These are phyloP conservation scores for Trachurus trachurus DNA, from an alignment of 2,797 vertebrate genomes.

Conservation along the genomic window DNA sequence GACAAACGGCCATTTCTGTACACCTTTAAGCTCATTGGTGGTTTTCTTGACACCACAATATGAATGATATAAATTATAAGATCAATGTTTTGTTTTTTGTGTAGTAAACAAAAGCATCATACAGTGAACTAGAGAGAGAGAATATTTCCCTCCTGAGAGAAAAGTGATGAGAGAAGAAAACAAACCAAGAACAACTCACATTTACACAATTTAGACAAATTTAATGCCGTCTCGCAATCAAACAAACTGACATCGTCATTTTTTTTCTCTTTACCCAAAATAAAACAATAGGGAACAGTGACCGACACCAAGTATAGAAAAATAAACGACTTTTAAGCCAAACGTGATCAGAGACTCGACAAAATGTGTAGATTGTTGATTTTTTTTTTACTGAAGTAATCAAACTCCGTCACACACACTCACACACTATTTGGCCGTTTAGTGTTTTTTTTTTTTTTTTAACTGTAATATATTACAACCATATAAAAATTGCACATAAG, in stretches of 20 bases:
- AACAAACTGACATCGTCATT: slow-evolving; percentile 37
- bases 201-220: slow-evolving; percentile 38
- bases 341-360: slow-evolving; percentile 34
- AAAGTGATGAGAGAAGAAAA: no score
- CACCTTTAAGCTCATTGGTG: no score
- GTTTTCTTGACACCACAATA: no score
- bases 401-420: slow-evolving; percentile 5
- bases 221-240: slow-evolving; percentile 61
- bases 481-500: slow-evolving; percentile 58
- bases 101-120: no score
- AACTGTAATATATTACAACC: slow-evolving; percentile 43
- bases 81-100: no score
- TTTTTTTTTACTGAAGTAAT: slow-evolving; percentile 8
- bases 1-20: no score
- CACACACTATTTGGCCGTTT: slow-evolving; percentile 26
- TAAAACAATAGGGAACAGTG: slow-evolving; percentile 29
- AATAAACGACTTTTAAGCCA: slow-evolving; percentile 57
- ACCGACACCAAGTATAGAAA: slow-evolving; percentile 71
- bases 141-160: no score
- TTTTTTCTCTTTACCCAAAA: slow-evolving; percentile 27
- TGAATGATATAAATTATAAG: no score
- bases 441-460: slow-evolving; percentile 3
- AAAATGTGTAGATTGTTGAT: slow-evolving; percentile 18
- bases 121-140: no score
- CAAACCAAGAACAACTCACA: neutral